A percentile compares a stretch with the other conserved stretches of the same genome.
Evolutionary conservation across 1,140 invertebrate species (phyloP).

Genomic region (Pentalonia nigronervosa): DNA sequence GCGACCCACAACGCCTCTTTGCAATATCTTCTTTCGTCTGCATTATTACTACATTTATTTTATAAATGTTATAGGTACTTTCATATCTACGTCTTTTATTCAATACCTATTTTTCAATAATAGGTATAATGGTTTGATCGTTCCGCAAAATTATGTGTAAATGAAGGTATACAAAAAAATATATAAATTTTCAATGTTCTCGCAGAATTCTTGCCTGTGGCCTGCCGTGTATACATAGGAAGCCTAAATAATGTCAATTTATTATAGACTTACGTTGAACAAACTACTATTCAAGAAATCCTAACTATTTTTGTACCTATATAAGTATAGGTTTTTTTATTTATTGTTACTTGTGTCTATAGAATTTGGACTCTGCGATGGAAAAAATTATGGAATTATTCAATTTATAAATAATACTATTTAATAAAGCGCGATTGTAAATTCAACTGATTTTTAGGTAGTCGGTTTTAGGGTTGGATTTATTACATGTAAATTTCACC

Average conservation of each 20-base stretch:
- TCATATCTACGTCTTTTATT: background rate
- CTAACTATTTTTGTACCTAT: background rate
- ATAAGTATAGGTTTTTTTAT: background rate
- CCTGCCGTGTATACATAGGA: background rate
- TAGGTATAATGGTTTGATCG: background rate
- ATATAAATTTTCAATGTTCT: background rate
- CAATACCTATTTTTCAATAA: background rate
- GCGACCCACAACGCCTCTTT: background rate
- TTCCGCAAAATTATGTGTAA: background rate
- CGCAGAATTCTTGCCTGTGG: background rate
- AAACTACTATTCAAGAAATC: background rate
- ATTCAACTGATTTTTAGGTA: too few relatives aligned
- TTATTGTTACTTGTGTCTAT: background rate
- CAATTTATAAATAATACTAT: background rate
- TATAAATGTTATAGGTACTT: background rate
- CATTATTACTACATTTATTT: background rate
- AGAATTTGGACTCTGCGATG: background rate
- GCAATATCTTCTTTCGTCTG: conserved; percentile 4
- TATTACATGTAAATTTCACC: too few relatives aligned
- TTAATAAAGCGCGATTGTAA: too few relatives aligned
- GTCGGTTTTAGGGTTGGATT: too few relatives aligned
- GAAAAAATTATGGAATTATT: background rate
- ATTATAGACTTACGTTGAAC: background rate
- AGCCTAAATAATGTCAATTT: background rate
- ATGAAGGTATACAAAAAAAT: background rate